Percentiles rank a stretch among this genome's conserved stretches.
These are phyloP conservation scores for Poecilia latipinna DNA, from an alignment of 2,113 vertebrate species.

Conservation along the genomic window DNA sequence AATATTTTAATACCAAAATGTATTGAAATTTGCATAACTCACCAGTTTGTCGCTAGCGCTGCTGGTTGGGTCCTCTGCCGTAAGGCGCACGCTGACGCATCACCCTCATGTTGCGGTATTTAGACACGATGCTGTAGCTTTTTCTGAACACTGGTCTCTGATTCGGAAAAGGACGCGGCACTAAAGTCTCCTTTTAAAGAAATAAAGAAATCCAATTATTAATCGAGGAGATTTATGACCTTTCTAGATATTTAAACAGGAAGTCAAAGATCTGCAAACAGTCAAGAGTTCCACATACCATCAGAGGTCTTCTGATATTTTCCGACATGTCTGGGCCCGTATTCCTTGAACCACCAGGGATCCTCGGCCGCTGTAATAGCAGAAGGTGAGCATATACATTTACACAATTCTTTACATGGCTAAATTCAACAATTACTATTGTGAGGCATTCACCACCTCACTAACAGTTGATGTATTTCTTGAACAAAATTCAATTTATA, in stretches of 20 bases:
- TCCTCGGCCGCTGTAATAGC: conserved; percentile 55
- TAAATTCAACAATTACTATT: no score
- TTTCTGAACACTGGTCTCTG: conserved; percentile 79
- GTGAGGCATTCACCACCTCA: no score
- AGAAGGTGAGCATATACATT: background rate
- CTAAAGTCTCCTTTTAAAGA: conserved; percentile 63
- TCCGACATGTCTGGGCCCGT: conserved; percentile 46
- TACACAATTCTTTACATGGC: no score
- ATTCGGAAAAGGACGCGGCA: conserved; percentile 69
- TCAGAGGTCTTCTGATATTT: conserved; percentile 73
- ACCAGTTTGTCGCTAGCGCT: conserved; percentile 70
- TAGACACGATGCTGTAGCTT: conserved; percentile 79
- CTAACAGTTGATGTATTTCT: no score
- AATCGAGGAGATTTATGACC: background rate
- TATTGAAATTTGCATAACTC: background rate
- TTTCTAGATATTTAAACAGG: background rate
- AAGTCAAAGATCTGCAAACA: background rate
- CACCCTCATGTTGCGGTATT: conserved; percentile 81
- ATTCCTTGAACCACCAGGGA: conserved; percentile 52
- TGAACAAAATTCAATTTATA: no score
- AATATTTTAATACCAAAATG: background rate
- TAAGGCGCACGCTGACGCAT: conserved; percentile 72
- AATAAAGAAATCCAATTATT: background rate
- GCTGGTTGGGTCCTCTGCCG: conserved; percentile 68
- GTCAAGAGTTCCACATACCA: conserved; percentile 60